Evolutionary conservation across 2,113 vertebrate genomes (phyloP).

Genomic region (Ageneiosus marmoratus): DNA sequence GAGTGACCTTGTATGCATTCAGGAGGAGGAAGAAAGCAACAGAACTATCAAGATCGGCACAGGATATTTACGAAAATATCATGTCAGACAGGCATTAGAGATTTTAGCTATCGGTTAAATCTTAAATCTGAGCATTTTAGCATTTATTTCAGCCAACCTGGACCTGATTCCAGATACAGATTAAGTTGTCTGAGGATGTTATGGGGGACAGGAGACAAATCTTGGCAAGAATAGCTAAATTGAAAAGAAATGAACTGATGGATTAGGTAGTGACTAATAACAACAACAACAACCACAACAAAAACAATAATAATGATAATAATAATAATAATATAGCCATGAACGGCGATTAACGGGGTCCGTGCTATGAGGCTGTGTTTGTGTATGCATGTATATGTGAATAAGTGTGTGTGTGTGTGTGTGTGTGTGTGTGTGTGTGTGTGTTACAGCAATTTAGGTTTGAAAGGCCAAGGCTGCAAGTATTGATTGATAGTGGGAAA

Average conservation of each 20-base stretch:
- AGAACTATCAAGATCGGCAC: not conserved
- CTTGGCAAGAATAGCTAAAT: conserved; percentile 3
- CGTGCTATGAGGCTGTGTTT: no score
- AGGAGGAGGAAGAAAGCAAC: not conserved
- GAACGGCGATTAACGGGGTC: no score
- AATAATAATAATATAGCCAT: not conserved
- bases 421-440: no score
- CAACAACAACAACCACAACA: no score
- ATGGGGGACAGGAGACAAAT: not conserved
- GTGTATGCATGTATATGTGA: no score
- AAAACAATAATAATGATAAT: not conserved
- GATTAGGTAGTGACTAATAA: not conserved
- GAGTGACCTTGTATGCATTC: conserved; percentile 14
- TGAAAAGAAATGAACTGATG: not conserved
- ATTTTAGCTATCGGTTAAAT: not conserved
- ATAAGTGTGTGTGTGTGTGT: not conserved
- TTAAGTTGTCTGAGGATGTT: not conserved
- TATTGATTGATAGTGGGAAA: no score
- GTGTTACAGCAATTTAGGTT: no score
- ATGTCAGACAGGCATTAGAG: not conserved
- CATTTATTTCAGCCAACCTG: not conserved
- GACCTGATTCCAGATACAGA: conserved; percentile 5
- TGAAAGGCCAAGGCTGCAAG: no score
- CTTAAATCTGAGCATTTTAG: not conserved
- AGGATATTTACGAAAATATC: not conserved